Base-by-base conservation (phyloP, 2,797 vertebrate species). In the Denticeps clupeoides region DNA sequence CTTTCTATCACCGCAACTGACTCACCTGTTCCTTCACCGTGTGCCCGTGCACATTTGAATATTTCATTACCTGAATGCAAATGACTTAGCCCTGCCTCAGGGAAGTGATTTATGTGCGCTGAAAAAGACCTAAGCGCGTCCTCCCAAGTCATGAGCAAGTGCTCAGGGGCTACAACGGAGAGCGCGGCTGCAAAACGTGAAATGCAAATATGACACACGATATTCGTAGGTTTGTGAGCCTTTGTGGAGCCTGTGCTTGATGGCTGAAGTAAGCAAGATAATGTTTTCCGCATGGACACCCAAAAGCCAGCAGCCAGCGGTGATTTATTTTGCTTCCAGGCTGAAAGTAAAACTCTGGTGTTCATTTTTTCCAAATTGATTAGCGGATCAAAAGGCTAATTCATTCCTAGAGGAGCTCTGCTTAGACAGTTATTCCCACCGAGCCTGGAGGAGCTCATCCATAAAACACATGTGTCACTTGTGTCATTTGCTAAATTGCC, bases 331-430 rank as follows among this genome's bases (percentile, higher is more conserved):
- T 57, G 54, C 65, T 60, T 54, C 60, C 43, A 64, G 59, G 50
- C 65, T 55, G 59, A 45, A 61, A 51, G 49, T 65, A 60, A 63
- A 67, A 64, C 65, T 61, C 51, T 57, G 53, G 53, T 69, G 62
- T 68, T 71, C 45, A 68, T 78, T 74, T 70, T 58, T 54, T 77
- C 60, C 56, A 74, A 71, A 73, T 71, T 76, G 76, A 79, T 74
- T 72, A 74, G 74, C 49, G 67, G 70, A 76, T 81, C 74, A 76
- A 54, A 68, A 61, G 72, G 72, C 73, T 79, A 80, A 80, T 80
- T 76, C 61, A 54, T 50, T 71, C 65, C 70, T 69, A 11, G 63
- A 79, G 75, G 72, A 74, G 66, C 48, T 23, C 15, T 33, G 26
- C 49, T 58, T 64, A 71, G 70, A 73, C 69, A 66, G 50, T 65